Conservation (phyloP, 2,797 vertebrate species). For the Eulemur albifrons region DNA sequence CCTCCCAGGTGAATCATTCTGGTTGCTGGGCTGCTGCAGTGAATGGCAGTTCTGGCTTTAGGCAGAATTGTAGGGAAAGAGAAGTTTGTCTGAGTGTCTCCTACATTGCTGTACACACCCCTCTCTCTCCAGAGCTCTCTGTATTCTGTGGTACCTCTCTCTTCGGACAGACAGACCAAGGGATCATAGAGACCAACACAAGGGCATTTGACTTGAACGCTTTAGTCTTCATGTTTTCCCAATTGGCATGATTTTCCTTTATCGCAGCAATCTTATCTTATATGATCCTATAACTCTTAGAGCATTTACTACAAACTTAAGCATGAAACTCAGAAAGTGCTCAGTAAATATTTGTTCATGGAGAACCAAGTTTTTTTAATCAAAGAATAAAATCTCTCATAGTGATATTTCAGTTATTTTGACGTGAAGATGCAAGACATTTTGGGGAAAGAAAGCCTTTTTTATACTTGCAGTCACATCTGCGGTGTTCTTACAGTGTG, state of each 20-base stretch:
- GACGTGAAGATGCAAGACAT: neutral
- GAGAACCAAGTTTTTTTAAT: neutral
- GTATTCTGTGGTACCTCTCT: neutral
- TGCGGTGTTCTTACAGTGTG: neutral
- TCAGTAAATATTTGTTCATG: neutral
- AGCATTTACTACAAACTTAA: neutral
- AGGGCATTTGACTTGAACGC: neutral
- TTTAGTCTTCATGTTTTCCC: neutral
- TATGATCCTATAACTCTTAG: neutral
- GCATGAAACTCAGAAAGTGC: neutral
- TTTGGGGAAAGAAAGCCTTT: neutral
- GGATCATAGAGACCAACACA: neutral
- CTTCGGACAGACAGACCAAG: neutral
- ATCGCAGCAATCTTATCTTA: neutral
- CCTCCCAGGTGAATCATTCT: slow-evolving; percentile 33
- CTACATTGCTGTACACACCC: accelerated
- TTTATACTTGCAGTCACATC: neutral
- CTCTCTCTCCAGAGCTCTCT: neutral
- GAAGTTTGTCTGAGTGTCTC: neutral
- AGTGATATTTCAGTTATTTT: neutral
- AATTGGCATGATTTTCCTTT: neutral
- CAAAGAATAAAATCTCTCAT: neutral
- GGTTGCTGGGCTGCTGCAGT: neutral
- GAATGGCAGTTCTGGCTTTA: neutral
- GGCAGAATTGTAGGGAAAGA: neutral